Evolutionary conservation across 2,113 vertebrate species (phyloP).

Genomic region (Chiloscyllium plagiosum): DNA sequence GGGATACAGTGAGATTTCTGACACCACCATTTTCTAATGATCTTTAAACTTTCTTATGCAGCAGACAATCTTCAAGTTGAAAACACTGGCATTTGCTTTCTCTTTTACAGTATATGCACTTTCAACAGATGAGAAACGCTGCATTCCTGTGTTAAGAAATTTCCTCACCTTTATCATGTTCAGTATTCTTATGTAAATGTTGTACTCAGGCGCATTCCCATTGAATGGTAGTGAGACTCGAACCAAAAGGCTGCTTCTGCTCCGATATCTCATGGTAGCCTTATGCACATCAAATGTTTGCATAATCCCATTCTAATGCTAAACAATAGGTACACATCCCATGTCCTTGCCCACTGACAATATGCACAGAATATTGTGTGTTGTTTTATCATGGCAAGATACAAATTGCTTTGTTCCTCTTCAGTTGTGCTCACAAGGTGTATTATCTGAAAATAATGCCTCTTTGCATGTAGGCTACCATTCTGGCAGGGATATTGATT

Average conservation of each 20-base stretch:
- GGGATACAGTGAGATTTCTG: neutral
- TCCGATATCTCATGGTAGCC: too few relatives aligned
- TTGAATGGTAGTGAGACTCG: too few relatives aligned
- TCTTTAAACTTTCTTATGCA: neutral
- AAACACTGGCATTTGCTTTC: neutral
- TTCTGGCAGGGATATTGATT: neutral
- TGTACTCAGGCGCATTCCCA: too few relatives aligned
- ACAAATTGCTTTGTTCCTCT: neutral
- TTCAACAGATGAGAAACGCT: neutral
- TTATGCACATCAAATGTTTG: neutral
- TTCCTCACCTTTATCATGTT: neutral
- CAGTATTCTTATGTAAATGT: too few relatives aligned
- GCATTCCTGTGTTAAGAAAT: neutral
- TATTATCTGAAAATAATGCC: neutral
- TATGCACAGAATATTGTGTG: neutral
- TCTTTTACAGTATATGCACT: neutral
- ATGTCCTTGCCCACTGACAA: neutral
- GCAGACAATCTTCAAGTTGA: neutral
- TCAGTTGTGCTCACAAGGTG: neutral
- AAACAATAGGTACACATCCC: neutral
- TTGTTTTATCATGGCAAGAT: neutral
- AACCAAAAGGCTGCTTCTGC: too few relatives aligned
- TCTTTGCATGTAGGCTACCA: neutral
- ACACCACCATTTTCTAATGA: neutral
- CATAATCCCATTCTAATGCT: neutral